phyloP scores from a whole-genome alignment of 2,113 vertebrate species.

The Chaenogobius annularis region DNA sequence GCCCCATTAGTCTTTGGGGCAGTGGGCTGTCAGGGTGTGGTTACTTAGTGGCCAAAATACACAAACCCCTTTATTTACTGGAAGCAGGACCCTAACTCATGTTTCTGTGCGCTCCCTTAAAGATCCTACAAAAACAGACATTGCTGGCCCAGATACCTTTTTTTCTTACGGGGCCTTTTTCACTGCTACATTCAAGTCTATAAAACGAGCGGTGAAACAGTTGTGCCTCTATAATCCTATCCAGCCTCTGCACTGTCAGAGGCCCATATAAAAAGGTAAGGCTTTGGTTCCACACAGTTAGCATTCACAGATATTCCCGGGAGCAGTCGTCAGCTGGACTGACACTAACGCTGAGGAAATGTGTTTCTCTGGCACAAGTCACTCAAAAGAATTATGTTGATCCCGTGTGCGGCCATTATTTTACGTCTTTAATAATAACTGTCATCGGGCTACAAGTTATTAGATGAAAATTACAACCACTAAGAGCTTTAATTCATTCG shows the following conservation, averaged over 20 bases:
- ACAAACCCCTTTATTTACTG: slow-evolving; percentile 35
- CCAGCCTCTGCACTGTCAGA: slow-evolving; percentile 50
- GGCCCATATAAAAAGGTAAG: slow-evolving; percentile 33
- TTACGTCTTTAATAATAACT: slow-evolving; percentile 36
- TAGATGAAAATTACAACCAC: slow-evolving; percentile 1
- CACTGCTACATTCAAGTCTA: slow-evolving; percentile 44
- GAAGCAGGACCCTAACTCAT: slow-evolving; percentile 33
- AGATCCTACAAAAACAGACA: slow-evolving; percentile 42
- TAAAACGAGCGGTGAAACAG: slow-evolving; percentile 62
- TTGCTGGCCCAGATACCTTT: slow-evolving; percentile 14
- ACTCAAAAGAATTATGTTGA: slow-evolving; percentile 23
- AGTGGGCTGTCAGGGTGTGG: slow-evolving; percentile 26
- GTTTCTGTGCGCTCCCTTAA: slow-evolving; percentile 48
- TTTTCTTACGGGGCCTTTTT: slow-evolving; percentile 38
- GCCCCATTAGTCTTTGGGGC: neutral
- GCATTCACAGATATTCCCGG: slow-evolving; percentile 42
- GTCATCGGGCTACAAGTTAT: slow-evolving; percentile 38
- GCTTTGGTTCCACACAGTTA: slow-evolving; percentile 37
- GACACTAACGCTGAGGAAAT: slow-evolving; percentile 23
- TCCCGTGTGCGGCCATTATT: slow-evolving; percentile 30
- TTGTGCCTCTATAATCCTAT: slow-evolving; percentile 37
- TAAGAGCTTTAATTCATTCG: neutral
- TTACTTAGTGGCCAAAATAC: slow-evolving; percentile 22
- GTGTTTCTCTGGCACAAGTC: slow-evolving; percentile 17
- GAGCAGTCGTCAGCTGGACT: slow-evolving; percentile 34